Evolutionary conservation across 2,113 vertebrate species (phyloP), one percentile per base, ranked within the genome.

Genomic region (Otus sunia): DNA sequence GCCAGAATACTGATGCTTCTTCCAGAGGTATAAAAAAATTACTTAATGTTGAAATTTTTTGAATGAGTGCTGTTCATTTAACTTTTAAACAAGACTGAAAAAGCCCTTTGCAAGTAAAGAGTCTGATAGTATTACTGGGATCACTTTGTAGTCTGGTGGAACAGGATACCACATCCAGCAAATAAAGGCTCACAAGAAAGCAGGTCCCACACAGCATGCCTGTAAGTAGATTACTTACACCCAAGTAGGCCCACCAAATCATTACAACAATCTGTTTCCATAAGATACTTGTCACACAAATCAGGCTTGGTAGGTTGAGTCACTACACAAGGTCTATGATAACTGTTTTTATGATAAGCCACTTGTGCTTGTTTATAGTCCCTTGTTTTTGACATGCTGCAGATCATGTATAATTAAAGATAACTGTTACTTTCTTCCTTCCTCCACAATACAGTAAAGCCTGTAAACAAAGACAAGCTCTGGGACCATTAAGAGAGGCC

Each of bases 401-500:
- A 94, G 63, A 90, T 86, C 86, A 96, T 53, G 32, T 45, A 88
- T 90, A 97, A 97, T 96, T 97, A 96, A 94, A 96, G 60, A 79
- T 43, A 92, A 74, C 76, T 82, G 82, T 75, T 85, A 63, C 69
- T 92, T 91, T 37, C 81, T 59, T 82, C 71, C 58, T 90, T 83
- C 67, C 73, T 73, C 79, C 81, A 66, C 92, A 95, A 88, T 50
- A 93, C 49, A 67, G 66, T 56, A 83, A 91, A 93, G 62, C 63
- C 73, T 95, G 85, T 83, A 96, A 96, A 95, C 85, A 97, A 95
- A 96, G 74, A 77, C 82, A 96, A 92, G 89, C 96, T 94, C 90
- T 95, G 90, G 93, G 95, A 95, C 96, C 88, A 95, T 86, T 97
- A 97, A 78, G 87, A 88, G 76, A 95, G 84, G 77, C 37, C 78